Conservation (phyloP, 2,888 invertebrate species). For the Cinara cedri region DNA sequence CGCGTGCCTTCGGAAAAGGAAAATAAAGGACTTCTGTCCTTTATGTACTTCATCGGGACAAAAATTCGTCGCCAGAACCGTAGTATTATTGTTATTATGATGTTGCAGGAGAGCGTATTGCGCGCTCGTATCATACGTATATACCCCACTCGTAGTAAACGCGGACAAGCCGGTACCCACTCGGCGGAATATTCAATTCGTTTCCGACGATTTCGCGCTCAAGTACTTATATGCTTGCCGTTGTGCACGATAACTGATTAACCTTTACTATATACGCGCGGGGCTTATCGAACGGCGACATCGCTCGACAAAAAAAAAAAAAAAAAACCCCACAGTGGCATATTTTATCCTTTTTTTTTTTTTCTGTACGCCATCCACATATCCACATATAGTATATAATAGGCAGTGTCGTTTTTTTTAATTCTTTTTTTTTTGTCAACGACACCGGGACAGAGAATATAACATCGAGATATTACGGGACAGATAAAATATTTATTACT, state of each 20-base stretch:
- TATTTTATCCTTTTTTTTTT: background rate
- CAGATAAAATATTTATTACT: conserved; percentile 14
- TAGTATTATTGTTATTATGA: too few species aligned
- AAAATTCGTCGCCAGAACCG: too few species aligned
- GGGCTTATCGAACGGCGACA: conserved; percentile 26
- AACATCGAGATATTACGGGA: conserved; percentile 7
- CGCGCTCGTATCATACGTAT: too few species aligned
- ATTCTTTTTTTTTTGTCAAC: background rate
- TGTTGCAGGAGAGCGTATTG: background rate
- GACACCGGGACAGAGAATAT: background rate
- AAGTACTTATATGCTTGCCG: background rate
- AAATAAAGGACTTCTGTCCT: too few species aligned
- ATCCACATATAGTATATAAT: conserved; percentile 17
- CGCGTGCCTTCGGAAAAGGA: too few species aligned
- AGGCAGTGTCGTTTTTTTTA: too few species aligned
- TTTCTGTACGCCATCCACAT: too few species aligned
- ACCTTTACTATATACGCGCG: conserved; percentile 5
- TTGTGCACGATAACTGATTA: conserved; percentile 16
- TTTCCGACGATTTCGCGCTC: conserved; percentile 17
- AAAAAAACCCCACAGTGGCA: background rate
- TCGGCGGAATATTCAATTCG: conserved; percentile 40
- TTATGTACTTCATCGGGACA: too few species aligned
- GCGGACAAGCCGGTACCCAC: conserved; percentile 28
- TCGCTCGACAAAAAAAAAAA: conserved; percentile 20
- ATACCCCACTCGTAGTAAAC: background rate